Base-by-base conservation (phyloP, 2,113 vertebrate genomes). In the Sorex araneus region DNA sequence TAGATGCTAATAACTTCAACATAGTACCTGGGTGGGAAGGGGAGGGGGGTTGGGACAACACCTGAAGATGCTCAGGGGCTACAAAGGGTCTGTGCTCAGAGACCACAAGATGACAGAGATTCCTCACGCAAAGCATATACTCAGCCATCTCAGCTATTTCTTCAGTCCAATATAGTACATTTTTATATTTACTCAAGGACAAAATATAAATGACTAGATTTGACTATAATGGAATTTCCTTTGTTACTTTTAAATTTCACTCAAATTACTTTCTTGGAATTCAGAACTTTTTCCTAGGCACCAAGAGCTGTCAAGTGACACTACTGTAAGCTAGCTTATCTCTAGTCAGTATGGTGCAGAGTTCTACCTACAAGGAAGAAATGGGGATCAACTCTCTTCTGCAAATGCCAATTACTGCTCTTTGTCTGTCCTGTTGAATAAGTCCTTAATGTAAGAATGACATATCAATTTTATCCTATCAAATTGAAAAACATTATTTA, bases 181-280 rank as follows among this genome's bases (percentile, higher is more conserved):
- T 50, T 50, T 60, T 57, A 60, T 60, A 83, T 54, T 30, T 50
- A 57, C 50, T 11, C 27, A 92, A 74, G 47, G 45, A 70, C 50
- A 86, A 87, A 95, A 76, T 88, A 91, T 66, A 95, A 88, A 69
- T 16, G n/a, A 76, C 36, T 21, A 75, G 43, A 80, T 90, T 70
- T 60, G 32, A 71, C n/a, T 40, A 32, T 3, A 2, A 34, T 73
- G 23, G 40, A 54, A 88, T 93, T 74, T 90, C 80, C 47, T 74
- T 93, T 25, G 45, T 66, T 78, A 40, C 50, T 89, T 91, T 92
- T 75, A 60, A 74, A 79, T 87, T 87, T 92, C 43, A 80, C 2
- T 64, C 23, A 75, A 84, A 77, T 71, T 43, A 50, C 18, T 43
- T 43, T 21, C 64, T 13, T 89, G 28, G 43, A 27, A 70, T 89